Evolutionary conservation across 2,113 vertebrate species (phyloP).

Genomic region (Peromyscus maniculatus): DNA sequence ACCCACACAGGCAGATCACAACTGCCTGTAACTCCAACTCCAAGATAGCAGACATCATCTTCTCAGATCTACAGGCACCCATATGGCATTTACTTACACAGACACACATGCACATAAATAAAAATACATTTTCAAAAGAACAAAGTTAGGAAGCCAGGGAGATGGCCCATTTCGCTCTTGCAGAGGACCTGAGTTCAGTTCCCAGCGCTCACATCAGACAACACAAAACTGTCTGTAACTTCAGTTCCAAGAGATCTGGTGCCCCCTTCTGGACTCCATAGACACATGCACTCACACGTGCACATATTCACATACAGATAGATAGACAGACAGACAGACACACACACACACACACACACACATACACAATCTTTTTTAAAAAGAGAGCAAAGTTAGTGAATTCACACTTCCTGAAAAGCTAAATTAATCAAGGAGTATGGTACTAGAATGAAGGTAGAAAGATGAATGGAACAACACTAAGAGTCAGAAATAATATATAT

Average conservation of each 20-base stretch:
- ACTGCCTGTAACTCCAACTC: not conserved
- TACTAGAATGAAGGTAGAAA: not conserved
- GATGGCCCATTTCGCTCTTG: not conserved
- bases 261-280: not conserved
- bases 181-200: not conserved
- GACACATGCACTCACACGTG: not conserved
- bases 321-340: not conserved
- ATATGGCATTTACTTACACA: not conserved
- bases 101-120: not conserved
- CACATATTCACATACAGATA: not conserved
- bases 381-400: not conserved
- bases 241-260: not conserved
- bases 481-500: not conserved
- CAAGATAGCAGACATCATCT: not conserved
- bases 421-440: constrained; percentile 3
- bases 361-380: not conserved
- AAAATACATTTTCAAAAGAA: not conserved
- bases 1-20: not conserved
- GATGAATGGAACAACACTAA: not conserved
- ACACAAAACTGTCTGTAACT: not conserved
- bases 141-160: not conserved
- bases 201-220: not conserved
- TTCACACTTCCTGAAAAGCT: constrained; percentile 16
- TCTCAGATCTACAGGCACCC: not conserved
- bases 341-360: not conserved